Conservation (phyloP, 2,113 vertebrate species). For the cat (Felis catus) region DNA sequence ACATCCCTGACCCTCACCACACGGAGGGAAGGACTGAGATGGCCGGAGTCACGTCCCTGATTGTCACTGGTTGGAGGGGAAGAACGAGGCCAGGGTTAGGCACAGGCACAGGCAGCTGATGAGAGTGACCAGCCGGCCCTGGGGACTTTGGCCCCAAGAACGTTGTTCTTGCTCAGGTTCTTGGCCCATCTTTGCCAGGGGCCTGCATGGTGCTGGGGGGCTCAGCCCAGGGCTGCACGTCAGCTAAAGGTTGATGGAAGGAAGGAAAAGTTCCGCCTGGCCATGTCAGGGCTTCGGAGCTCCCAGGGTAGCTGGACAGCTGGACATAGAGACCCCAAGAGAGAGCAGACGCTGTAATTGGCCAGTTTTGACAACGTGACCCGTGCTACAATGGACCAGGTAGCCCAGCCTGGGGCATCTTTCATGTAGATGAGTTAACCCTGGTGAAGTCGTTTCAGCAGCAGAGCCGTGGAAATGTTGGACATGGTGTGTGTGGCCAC, state of each 20-base stretch:
- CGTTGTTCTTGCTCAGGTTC: too few species aligned
- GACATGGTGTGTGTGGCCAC: fast-evolving
- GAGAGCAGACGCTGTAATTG: fast-evolving
- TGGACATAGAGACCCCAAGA: too few species aligned
- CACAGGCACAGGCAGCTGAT: fast-evolving
- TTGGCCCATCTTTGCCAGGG: background rate
- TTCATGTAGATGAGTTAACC: background rate
- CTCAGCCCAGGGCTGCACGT: too few species aligned
- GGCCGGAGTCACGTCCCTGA: fast-evolving
- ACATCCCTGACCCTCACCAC: fast-evolving
- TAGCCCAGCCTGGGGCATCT: background rate
- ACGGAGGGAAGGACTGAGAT: fast-evolving
- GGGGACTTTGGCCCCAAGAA: background rate
- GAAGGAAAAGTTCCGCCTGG: background rate
- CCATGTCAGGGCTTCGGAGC: too few species aligned
- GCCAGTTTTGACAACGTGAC: background rate
- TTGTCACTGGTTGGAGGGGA: fast-evolving
- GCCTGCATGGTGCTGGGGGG: background rate
- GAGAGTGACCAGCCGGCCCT: fast-evolving
- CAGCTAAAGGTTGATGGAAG: background rate
- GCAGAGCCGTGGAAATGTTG: fast-evolving
- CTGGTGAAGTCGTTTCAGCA: background rate
- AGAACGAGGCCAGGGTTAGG: background rate
- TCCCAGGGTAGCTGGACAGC: background rate
- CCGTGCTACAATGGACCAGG: background rate